A percentile compares a stretch with the other conserved stretches of the same genome.
phyloP scores from a whole-genome alignment of 1,140 invertebrate genomes.

The Drosophila nebulosa region DNA sequence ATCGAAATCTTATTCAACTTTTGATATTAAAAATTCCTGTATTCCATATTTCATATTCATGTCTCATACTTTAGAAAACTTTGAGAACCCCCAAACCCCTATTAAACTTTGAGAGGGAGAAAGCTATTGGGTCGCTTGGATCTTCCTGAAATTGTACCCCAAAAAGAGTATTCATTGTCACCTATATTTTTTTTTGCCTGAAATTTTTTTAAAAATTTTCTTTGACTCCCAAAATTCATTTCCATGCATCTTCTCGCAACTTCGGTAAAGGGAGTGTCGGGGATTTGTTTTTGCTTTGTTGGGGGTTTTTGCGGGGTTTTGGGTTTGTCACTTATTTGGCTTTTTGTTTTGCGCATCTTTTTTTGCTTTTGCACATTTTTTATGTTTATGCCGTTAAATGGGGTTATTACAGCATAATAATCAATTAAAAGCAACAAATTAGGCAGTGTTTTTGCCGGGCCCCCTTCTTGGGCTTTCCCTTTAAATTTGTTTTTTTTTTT shows the following conservation, averaged over 20 bases:
- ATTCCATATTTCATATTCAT: too few species aligned
- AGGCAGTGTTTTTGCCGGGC: constrained; percentile 73
- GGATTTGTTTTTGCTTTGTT: constrained; percentile 48
- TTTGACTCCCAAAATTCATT: background rate
- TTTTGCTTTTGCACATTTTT: constrained; percentile 80
- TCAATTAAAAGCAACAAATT: constrained; percentile 81
- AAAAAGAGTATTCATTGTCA: background rate
- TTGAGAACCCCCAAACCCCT: too few species aligned
- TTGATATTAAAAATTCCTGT: too few species aligned
- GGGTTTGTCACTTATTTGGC: constrained; percentile 18
- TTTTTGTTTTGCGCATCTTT: constrained; percentile 58
- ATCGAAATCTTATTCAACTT: too few species aligned
- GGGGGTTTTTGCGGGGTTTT: constrained; percentile 16
- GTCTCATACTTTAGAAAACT: too few species aligned
- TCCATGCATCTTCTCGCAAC: background rate
- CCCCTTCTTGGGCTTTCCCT: constrained; percentile 32
- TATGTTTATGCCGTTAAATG: constrained; percentile 81
- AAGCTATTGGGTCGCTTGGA: too few species aligned
- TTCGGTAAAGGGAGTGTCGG: constrained; percentile 43
- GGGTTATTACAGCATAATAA: constrained; percentile 80
- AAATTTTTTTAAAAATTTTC: background rate
- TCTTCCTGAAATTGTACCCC: too few species aligned
- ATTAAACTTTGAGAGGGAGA: too few species aligned
- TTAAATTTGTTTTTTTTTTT: constrained; percentile 1
- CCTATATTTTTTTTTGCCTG: background rate